These are phyloP conservation scores for Pterophyllum scalare DNA, from an alignment of 2,113 vertebrate genomes.

Conservation along the genomic window DNA sequence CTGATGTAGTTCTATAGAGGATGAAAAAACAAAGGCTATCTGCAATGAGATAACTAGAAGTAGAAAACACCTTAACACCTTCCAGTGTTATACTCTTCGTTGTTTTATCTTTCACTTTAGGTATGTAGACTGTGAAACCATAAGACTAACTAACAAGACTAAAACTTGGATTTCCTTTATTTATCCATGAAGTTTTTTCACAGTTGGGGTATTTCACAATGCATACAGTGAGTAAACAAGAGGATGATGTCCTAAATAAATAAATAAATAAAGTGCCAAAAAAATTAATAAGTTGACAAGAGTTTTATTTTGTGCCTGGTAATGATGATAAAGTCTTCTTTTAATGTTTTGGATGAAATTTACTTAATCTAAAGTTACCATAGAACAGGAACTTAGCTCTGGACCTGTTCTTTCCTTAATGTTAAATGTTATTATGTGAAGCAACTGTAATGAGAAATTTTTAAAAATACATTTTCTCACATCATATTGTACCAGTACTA, in stretches of 20 bases:
- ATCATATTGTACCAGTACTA: not conserved
- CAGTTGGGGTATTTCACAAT: constrained; percentile 75
- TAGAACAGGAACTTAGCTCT: constrained; percentile 42
- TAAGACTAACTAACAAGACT: not conserved
- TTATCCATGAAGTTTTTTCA: constrained; percentile 2
- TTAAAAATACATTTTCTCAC: not conserved
- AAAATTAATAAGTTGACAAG: constrained; percentile 43
- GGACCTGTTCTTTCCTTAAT: constrained; percentile 37
- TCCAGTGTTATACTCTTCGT: not conserved
- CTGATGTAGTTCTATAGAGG: not conserved
- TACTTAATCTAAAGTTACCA: constrained; percentile 64
- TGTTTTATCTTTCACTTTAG: constrained; percentile 1
- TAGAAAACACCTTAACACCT: not conserved
- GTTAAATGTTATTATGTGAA: constrained; percentile 24
- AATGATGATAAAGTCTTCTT: constrained; percentile 56
- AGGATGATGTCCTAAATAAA: constrained; percentile 63
- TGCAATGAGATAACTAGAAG: not conserved
- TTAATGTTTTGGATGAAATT: constrained; percentile 48
- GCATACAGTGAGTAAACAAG: constrained; percentile 74
- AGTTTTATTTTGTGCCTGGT: constrained; percentile 56
- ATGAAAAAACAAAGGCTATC: not conserved
- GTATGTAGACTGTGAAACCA: not conserved
- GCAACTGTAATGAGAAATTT: not conserved
- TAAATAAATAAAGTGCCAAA: constrained; percentile 60
- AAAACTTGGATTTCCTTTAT: constrained; percentile 21